Conservation (phyloP, 2,888 invertebrate species). For the Ochropacha duplaris region DNA sequence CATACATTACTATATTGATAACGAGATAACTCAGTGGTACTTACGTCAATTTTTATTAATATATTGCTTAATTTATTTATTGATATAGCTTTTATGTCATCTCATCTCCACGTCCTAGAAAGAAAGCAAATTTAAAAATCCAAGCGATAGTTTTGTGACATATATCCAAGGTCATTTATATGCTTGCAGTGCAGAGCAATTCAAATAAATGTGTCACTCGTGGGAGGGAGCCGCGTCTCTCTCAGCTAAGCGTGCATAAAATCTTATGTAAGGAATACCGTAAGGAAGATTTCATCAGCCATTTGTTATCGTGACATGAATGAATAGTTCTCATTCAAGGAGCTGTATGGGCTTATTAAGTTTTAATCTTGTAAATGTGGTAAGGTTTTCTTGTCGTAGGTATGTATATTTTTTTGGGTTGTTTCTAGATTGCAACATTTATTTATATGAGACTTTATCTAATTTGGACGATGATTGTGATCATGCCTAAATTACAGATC, state of each 20-base stretch:
- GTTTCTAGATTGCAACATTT: no score
- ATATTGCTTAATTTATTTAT: no score
- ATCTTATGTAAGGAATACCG: neutral
- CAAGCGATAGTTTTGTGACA: neutral
- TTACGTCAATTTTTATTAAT: no score
- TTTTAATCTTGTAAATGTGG: neutral
- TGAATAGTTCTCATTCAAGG: neutral
- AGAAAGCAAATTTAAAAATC: neutral
- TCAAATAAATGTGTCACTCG: constrained; percentile 1
- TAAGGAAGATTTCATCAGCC: neutral
- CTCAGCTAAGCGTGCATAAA: constrained; percentile 1
- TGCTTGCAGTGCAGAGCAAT: constrained; percentile 1
- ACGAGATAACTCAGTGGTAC: no score
- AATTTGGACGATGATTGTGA: no score
- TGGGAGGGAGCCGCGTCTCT: neutral
- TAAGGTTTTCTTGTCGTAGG: neutral
- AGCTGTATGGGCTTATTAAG: neutral
- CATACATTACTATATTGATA: no score
- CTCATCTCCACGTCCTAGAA: neutral
- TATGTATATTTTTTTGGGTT: no score
- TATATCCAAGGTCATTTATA: neutral
- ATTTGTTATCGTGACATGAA: constrained; percentile 1
- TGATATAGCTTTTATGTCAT: no score
- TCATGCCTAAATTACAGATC: no score
- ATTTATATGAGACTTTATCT: no score